Conservation (phyloP, 2,888 invertebrate genomes). For the Athalia cordata region DNA sequence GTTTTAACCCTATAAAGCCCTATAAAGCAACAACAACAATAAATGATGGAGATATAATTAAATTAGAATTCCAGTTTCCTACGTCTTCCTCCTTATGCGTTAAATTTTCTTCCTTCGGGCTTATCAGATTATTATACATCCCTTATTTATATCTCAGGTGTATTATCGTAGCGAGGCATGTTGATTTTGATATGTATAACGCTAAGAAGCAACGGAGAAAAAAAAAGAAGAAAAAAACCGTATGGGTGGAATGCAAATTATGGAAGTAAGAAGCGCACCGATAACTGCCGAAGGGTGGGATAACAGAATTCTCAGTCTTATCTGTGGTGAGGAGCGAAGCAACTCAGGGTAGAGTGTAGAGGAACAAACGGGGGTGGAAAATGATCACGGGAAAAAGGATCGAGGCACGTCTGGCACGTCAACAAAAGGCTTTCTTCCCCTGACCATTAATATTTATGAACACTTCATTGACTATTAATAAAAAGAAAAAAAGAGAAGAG, state of each 20-base stretch:
- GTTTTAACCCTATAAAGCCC: too few relatives aligned
- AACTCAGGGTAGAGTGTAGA: not conserved
- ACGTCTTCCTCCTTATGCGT: too few relatives aligned
- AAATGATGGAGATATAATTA: too few relatives aligned
- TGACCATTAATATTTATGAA: conserved; percentile 37
- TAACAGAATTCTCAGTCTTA: conserved; percentile 25
- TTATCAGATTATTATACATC: too few relatives aligned
- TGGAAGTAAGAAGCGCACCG: not conserved
- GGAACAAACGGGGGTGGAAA: not conserved
- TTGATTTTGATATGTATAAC: too few relatives aligned
- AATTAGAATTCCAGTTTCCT: too few relatives aligned
- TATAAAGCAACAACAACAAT: too few relatives aligned
- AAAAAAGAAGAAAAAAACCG: too few relatives aligned
- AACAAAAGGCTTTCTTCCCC: conserved; percentile 22
- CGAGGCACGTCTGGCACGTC: conserved; percentile 21
- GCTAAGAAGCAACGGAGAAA: too few relatives aligned
- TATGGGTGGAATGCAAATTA: conserved; percentile 7
- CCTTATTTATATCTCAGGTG: too few relatives aligned
- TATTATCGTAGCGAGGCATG: too few relatives aligned
- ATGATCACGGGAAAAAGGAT: conserved; percentile 23
- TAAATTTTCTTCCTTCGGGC: too few relatives aligned
- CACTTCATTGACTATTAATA: conserved; percentile 35
- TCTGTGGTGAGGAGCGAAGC: not conserved
- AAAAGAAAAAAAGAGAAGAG: not conserved
- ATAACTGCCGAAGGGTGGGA: not conserved